Evolutionary conservation across 2,888 invertebrate genomes (phyloP).

Genomic region (Synergus japonicus): DNA sequence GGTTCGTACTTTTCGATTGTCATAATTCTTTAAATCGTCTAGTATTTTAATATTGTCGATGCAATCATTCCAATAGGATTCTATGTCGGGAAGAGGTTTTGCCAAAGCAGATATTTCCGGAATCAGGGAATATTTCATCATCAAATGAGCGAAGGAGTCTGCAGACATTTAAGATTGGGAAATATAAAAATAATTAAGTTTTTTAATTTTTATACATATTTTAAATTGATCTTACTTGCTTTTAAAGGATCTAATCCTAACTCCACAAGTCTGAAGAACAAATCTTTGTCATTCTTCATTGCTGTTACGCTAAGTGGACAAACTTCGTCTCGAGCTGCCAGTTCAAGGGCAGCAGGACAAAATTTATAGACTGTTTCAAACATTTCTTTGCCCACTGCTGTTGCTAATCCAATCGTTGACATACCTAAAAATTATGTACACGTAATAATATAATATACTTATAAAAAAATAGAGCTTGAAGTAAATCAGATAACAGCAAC

Average conservation of each 20-base stretch:
- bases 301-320: constrained; percentile 72
- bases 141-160: constrained; percentile 69
- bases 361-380: constrained; percentile 66
- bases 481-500: constrained; percentile 1
- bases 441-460: not conserved
- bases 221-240: constrained; percentile 62
- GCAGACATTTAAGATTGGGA: not conserved
- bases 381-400: constrained; percentile 67
- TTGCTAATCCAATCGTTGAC: constrained; percentile 68
- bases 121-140: constrained; percentile 67
- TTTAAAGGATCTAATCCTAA: constrained; percentile 63
- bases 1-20: not conserved
- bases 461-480: constrained; percentile 29
- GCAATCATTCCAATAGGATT: constrained; percentile 69
- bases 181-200: not conserved
- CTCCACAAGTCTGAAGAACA: constrained; percentile 67
- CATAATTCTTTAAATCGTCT: constrained; percentile 24
- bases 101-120: constrained; percentile 68
- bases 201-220: not conserved
- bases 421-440: constrained; percentile 59
- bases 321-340: constrained; percentile 66
- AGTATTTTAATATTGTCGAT: constrained; percentile 57
- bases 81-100: constrained; percentile 54
- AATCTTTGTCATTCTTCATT: constrained; percentile 68
- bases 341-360: constrained; percentile 63